Percentiles rank a stretch among this genome's conserved stretches.
phyloP scores from a whole-genome alignment of 2,888 invertebrate genomes.

The Lithodes maja region DNA sequence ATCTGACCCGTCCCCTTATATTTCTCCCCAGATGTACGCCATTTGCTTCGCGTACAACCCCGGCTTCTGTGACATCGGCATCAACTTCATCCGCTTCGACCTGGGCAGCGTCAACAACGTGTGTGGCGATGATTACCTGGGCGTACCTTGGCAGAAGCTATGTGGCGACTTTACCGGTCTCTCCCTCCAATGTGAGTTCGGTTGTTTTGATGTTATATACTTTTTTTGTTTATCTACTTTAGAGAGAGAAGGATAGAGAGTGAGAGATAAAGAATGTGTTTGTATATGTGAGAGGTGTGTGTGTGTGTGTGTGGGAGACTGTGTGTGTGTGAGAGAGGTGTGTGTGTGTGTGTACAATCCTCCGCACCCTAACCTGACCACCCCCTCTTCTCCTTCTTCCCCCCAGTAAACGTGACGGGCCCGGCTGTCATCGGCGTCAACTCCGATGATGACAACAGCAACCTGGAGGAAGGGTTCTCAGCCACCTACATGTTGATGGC shows the following conservation, averaged over 20 bases:
- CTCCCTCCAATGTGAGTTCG: slow-evolving; percentile 24
- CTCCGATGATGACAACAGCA: slow-evolving; percentile 1
- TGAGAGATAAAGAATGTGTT: neutral
- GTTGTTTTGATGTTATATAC: neutral
- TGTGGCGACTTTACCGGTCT: slow-evolving; percentile 52
- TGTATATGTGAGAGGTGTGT: neutral
- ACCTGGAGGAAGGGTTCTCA: slow-evolving; percentile 2
- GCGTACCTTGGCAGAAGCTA: neutral
- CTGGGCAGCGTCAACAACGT: slow-evolving; percentile 41
- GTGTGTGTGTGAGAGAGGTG: neutral
- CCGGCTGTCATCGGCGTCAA: neutral
- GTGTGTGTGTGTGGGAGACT: no score
- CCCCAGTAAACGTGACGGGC: neutral
- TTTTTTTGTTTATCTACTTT: neutral
- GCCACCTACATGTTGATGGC: neutral
- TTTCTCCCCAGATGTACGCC: slow-evolving; percentile 21
- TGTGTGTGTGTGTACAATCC: neutral
- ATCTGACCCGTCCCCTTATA: no score
- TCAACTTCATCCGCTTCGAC: slow-evolving; percentile 45
- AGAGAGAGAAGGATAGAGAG: neutral
- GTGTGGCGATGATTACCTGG: slow-evolving; percentile 50
- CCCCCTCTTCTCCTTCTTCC: neutral
- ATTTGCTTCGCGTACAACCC: slow-evolving; percentile 63
- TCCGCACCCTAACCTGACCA: neutral
- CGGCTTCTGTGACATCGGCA: slow-evolving; percentile 61